Evolutionary conservation across 2,888 invertebrate species (phyloP).

Genomic region (Iselma pallidipennis): DNA sequence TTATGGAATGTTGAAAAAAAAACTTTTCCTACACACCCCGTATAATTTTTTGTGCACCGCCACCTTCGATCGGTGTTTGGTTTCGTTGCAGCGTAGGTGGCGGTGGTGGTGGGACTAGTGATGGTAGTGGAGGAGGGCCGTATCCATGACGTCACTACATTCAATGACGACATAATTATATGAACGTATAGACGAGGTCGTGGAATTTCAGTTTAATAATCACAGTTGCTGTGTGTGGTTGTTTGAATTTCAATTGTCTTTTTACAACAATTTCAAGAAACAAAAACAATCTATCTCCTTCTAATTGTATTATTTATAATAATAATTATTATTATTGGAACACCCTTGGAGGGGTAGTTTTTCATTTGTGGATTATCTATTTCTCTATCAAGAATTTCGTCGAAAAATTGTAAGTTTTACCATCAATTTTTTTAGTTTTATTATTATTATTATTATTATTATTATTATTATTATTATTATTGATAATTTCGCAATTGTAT

Average conservation of each 20-base stretch:
- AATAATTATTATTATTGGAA: neutral
- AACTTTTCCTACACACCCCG: no score
- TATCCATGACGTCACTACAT: slow-evolving; percentile 8
- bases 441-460: neutral
- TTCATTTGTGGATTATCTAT: neutral
- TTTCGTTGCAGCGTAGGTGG: no score
- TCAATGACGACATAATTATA: slow-evolving; percentile 12
- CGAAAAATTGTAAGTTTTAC: neutral
- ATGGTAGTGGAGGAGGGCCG: neutral
- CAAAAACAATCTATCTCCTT: neutral
- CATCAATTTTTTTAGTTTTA: no score
- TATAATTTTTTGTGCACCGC: no score
- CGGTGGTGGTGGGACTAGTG: neutral
- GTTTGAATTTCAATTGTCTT: neutral
- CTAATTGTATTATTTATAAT: neutral
- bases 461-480: neutral
- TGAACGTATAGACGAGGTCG: slow-evolving; percentile 11
- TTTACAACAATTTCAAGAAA: neutral
- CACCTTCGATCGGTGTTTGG: no score
- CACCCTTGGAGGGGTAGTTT: neutral
- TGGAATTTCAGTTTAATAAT: slow-evolving; percentile 8
- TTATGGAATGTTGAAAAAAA: no score
- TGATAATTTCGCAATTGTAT: neutral
- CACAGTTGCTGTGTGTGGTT: neutral
- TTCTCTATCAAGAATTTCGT: neutral